A percentile compares a stretch with the other conserved stretches of the same genome.
Conservation (phyloP, 2,888 invertebrate species). For the Dendrolimus houi region DNA sequence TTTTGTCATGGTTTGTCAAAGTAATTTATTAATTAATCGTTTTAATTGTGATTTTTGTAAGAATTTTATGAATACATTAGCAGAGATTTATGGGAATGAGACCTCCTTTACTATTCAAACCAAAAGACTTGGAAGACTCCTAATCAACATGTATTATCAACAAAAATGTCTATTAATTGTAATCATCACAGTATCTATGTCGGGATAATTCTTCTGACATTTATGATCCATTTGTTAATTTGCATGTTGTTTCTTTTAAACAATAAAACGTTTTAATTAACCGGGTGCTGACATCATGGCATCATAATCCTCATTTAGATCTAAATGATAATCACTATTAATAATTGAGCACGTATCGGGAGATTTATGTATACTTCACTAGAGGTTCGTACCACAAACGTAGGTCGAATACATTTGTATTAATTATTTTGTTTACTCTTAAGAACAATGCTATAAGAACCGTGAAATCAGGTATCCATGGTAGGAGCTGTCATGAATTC, state of each 20-base stretch:
- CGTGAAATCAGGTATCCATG: neutral
- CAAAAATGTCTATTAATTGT: neutral
- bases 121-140: neutral
- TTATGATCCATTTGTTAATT: slow-evolving; percentile 39
- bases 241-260: slow-evolving; percentile 32
- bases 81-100: too few relatives aligned
- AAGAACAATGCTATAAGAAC: neutral
- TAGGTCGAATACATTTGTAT: slow-evolving; percentile 3
- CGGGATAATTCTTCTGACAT: neutral
- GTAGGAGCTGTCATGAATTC: slow-evolving; percentile 2
- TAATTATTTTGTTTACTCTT: neutral
- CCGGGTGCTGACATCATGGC: slow-evolving; percentile 22
- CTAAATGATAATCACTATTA: slow-evolving; percentile 36
- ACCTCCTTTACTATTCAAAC: too few relatives aligned
- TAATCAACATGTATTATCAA: neutral
- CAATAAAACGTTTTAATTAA: slow-evolving; percentile 44
- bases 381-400: slow-evolving; percentile 8
- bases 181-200: neutral
- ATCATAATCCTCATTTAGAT: slow-evolving; percentile 34
- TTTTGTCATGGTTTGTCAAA: neutral
- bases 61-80: too few relatives aligned
- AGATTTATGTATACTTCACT: slow-evolving; percentile 21
- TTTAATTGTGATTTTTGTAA: too few relatives aligned
- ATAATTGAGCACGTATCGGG: slow-evolving; percentile 29
- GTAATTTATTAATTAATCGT: neutral